Percentiles rank a stretch among this genome's conserved stretches.
These are phyloP conservation scores for Hypsopygia costalis DNA, from an alignment of 2,888 invertebrate genomes.

Conservation along the genomic window DNA sequence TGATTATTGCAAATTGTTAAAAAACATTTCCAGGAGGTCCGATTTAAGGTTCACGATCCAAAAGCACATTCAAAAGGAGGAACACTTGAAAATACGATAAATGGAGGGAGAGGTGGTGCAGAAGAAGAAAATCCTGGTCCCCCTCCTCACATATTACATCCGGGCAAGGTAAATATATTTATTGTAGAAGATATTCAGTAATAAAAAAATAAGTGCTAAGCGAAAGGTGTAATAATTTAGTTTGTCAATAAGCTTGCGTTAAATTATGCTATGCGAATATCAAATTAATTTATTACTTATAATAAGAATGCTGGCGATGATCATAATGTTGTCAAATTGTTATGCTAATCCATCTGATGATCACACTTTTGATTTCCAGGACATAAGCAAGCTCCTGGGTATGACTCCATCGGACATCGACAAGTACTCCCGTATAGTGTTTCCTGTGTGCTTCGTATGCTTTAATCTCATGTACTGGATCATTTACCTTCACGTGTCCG, in stretches of 20 bases:
- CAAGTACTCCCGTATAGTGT: slow-evolving; percentile 98
- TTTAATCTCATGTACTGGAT: slow-evolving; percentile 99
- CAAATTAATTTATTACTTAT: no score
- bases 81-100: slow-evolving; percentile 94
- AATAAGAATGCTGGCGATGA: no score
- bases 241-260: background rate
- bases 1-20: slow-evolving; percentile 1
- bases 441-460: slow-evolving; percentile 98
- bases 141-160: slow-evolving; percentile 89
- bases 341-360: background rate
- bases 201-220: background rate
- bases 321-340: background rate
- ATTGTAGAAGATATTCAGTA: no score
- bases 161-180: slow-evolving; percentile 86
- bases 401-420: slow-evolving; percentile 99
- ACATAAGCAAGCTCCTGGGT: slow-evolving; percentile 94
- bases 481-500: slow-evolving; percentile 97
- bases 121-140: slow-evolving; percentile 83
- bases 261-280: slow-evolving; percentile 12
- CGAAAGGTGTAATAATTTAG: slow-evolving; percentile 4
- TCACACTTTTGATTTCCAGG: slow-evolving; percentile 60
- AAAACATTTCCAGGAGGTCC: slow-evolving; percentile 88
- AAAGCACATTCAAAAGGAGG: slow-evolving; percentile 96
- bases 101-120: slow-evolving; percentile 86
- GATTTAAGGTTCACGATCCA: slow-evolving; percentile 96